Conservation (phyloP, 2,113 vertebrate species). For the Pholis gunnellus region DNA sequence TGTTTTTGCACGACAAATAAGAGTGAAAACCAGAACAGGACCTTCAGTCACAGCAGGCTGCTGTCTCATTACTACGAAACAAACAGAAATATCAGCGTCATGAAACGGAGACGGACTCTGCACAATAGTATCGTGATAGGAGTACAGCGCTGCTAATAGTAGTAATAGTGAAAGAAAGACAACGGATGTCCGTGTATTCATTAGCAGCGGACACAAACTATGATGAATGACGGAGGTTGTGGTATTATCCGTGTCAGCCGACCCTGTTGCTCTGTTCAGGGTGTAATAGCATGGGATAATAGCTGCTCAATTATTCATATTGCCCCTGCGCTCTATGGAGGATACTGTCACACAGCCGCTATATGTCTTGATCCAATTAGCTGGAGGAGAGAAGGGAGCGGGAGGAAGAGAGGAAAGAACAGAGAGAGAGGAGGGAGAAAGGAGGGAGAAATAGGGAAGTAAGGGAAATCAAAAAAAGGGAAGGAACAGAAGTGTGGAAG, state of each 20-base stretch:
- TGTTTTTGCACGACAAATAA: background rate
- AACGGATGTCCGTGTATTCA: slow-evolving; percentile 54
- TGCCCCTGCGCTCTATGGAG: slow-evolving; percentile 65
- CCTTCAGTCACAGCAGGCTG: background rate
- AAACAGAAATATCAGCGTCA: background rate
- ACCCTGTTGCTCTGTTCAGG: slow-evolving; percentile 62
- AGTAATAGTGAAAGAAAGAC: slow-evolving; percentile 42
- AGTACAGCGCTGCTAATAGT: background rate
- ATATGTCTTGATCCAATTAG: slow-evolving; percentile 81
- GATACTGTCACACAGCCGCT: slow-evolving; percentile 69
- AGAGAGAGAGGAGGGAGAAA: background rate
- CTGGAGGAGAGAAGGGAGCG: slow-evolving; percentile 25
- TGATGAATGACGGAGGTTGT: slow-evolving; percentile 52
- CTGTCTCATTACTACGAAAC: background rate
- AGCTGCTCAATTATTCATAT: slow-evolving; percentile 80
- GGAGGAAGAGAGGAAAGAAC: slow-evolving; percentile 19
- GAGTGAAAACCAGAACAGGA: background rate
- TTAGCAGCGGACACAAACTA: slow-evolving; percentile 56
- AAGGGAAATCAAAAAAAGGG: background rate
- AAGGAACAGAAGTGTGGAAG: slow-evolving; percentile 31
- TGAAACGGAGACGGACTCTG: background rate
- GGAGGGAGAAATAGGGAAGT: background rate
- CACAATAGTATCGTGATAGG: background rate
- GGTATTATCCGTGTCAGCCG: slow-evolving; percentile 56
- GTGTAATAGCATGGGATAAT: slow-evolving; percentile 76